phyloP scores from a whole-genome alignment of 2,113 vertebrate genomes.

The Maccullochella peelii region DNA sequence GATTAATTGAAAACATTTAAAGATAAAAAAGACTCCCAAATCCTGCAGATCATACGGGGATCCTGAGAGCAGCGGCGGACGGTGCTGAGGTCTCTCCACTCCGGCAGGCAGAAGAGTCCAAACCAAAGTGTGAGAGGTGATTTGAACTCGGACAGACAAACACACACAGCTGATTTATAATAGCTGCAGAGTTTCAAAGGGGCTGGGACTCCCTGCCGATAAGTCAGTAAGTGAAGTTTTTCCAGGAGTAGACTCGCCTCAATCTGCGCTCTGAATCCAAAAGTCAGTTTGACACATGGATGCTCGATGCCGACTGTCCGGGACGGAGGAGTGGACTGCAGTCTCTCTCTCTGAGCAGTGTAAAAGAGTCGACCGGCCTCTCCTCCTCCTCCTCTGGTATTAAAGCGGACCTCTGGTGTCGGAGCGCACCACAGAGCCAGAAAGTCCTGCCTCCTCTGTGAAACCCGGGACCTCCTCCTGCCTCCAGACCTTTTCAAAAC shows the following conservation, averaged over 20 bases:
- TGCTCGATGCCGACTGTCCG: conserved; percentile 56
- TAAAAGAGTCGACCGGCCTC: conserved; percentile 8
- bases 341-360: conserved; percentile 27
- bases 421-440: conserved; percentile 66
- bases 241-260: not conserved
- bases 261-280: conserved; percentile 26
- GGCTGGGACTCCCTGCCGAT: not conserved
- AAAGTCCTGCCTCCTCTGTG: conserved; percentile 76
- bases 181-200: not conserved
- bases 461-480: conserved; percentile 75
- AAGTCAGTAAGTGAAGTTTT: not conserved
- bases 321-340: conserved; percentile 45
- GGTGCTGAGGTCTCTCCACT: not conserved
- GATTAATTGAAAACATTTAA: not conserved
- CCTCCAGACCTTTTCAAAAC: conserved; percentile 63
- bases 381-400: conserved; percentile 44
- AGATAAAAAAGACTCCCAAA: not conserved
- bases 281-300: conserved; percentile 56
- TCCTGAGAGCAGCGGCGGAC: not conserved
- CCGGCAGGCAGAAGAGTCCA: conserved; percentile 15
- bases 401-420: conserved; percentile 70
- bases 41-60: not conserved
- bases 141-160: not conserved
- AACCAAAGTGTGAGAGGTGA: not conserved
- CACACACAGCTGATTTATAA: not conserved